Base-by-base conservation (phyloP, 2,888 invertebrate genomes). In the Idaea dimidiata region DNA sequence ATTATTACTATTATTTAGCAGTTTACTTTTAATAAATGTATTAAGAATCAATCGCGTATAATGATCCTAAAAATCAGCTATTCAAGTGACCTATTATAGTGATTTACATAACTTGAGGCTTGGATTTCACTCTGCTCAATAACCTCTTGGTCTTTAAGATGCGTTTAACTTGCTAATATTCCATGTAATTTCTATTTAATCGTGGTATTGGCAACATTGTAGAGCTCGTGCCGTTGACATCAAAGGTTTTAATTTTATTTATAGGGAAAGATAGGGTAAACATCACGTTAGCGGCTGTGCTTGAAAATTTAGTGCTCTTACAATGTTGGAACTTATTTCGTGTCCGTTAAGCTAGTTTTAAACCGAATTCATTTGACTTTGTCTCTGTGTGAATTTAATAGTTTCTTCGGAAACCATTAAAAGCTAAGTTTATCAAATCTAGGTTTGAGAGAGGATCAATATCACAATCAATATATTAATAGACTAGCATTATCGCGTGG, bases 181-280 rank as follows among this genome's bases (percentile, higher is more conserved):
- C 43, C 8, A 43, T 43, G 43, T 43, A 43, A 43, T 43, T 43
- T 43, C 24, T 24, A 43, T 43, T 14, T 8, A 43, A 43, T 8
- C 10, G 8, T 10, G 10, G 10, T 43, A 8, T 43, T 8, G 43
- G 43, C 10, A 43, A 43, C 43, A 43, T 43, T 43, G 43, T 43
- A 43, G 43, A 7, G 43, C 18, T 54, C 8, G 43, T 10, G 43
- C 18, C 18, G 32, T 16, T 16, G 24, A 31, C n/a, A 32, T 18
- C 24, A 24, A 24, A 57, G 59, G n/a, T 24, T 80, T 17, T 24
- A 18, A 32, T 18, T 7, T 16, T 24, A 18, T 24, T n/a, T 32
- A 24, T 17, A 10, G 43, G 43, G 43, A 43, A 43, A 43, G 43
- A 14, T 14, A 43, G 43, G 14, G 43, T 43, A 43, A 43, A 43